These are phyloP conservation scores for Hylia prasina DNA, from an alignment of 2,113 vertebrate species.

Conservation along the genomic window DNA sequence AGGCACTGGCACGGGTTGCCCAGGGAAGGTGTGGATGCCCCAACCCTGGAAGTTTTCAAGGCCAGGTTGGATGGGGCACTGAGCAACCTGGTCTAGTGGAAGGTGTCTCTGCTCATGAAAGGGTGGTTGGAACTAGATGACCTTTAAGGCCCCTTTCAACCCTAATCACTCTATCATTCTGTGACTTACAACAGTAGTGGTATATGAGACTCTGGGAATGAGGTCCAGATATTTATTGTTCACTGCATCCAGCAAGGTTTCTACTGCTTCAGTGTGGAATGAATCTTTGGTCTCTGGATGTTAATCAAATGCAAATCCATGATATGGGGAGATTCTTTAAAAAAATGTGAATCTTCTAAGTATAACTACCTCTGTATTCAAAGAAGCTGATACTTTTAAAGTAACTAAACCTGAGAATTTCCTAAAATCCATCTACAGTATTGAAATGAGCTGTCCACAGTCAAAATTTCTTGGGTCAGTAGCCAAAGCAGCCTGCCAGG, in stretches of 20 bases:
- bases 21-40: background rate
- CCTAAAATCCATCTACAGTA: background rate
- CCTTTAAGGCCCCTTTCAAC: background rate
- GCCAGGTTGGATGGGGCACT: background rate
- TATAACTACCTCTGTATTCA: background rate
- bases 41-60: background rate
- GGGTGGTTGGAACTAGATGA: background rate
- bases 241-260: background rate
- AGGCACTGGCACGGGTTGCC: background rate
- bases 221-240: accelerated
- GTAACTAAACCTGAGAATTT: background rate
- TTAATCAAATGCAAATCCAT: background rate
- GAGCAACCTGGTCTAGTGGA: background rate
- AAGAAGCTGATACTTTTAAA: background rate
- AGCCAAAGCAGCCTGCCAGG: background rate
- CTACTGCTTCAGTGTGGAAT: background rate
- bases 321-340: background rate
- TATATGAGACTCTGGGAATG: background rate
- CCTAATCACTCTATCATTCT: background rate
- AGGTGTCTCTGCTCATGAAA: background rate
- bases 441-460: background rate
- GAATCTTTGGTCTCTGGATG: background rate
- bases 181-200: background rate
- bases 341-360: background rate
- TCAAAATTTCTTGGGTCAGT: background rate